Percentiles rank a stretch among this genome's conserved stretches.
Evolutionary conservation across 2,113 vertebrate species (phyloP).

Genomic region (Phalacrocorax carbo): DNA sequence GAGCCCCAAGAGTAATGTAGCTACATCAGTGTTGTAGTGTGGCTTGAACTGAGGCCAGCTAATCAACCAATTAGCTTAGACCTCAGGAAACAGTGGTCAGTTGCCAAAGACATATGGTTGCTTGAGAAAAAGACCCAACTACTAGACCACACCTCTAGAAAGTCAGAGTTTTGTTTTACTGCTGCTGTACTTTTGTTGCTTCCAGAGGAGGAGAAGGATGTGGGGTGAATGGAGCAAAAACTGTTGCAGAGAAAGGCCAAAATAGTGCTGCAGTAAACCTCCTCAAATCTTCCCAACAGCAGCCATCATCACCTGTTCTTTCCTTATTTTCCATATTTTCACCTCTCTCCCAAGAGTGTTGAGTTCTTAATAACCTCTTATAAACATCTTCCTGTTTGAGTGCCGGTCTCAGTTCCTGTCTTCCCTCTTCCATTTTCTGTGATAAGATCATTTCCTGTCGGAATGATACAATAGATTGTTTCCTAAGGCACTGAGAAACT

Average conservation of each 20-base stretch:
- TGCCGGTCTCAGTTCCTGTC: background rate
- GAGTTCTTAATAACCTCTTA: background rate
- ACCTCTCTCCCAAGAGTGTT: background rate
- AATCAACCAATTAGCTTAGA: background rate
- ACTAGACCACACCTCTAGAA: background rate
- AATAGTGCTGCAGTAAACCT: background rate
- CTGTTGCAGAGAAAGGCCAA: background rate
- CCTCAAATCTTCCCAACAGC: background rate
- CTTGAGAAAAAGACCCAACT: background rate
- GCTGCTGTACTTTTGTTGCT: background rate
- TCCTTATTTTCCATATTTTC: background rate
- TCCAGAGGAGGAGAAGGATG: background rate
- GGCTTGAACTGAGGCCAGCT: background rate
- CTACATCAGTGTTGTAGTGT: background rate
- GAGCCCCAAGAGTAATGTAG: background rate
- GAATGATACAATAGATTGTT: background rate
- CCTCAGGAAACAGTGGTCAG: background rate
- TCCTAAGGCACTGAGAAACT: background rate
- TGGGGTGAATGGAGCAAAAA: background rate
- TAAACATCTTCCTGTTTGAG: background rate
- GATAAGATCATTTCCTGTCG: background rate
- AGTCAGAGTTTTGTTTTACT: background rate
- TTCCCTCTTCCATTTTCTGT: background rate
- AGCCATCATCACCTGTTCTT: rapidly evolving
- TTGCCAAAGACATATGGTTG: background rate